Percentiles rank a stretch among this genome's conserved stretches.
phyloP scores from a whole-genome alignment of 1,140 invertebrate genomes.

The Sitobion miscanthi region DNA sequence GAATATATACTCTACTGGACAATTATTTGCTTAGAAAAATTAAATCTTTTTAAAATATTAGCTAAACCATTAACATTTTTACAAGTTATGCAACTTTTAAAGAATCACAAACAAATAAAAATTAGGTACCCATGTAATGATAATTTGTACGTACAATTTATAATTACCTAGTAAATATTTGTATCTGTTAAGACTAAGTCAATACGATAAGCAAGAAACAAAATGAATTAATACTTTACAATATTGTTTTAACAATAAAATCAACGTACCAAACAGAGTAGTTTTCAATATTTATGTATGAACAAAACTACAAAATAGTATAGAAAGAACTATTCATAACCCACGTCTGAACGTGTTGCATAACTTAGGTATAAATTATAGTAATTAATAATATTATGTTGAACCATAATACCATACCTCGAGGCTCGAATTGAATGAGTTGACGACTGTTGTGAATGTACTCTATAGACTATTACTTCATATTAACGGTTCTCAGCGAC shows the following conservation, averaged over 20 bases:
- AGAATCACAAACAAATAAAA: neutral
- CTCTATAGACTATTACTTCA: neutral
- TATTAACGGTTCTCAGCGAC: neutral
- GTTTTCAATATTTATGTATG: neutral
- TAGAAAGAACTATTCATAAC: neutral
- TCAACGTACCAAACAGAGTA: neutral
- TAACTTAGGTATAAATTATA: neutral
- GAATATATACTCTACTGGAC: neutral
- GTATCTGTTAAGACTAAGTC: neutral
- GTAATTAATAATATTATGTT: neutral
- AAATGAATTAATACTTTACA: neutral
- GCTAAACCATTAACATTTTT: neutral
- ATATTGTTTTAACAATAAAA: neutral
- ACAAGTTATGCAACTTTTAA: neutral
- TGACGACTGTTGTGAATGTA: neutral
- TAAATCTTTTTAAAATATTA: neutral
- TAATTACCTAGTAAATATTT: neutral
- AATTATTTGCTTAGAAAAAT: neutral
- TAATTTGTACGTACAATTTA: neutral
- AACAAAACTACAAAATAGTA: neutral
- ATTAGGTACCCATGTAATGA: neutral
- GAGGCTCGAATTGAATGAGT: neutral
- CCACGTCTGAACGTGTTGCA: neutral
- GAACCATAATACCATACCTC: neutral
- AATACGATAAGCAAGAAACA: neutral